A percentile compares a stretch with the other conserved stretches of the same genome.
These are phyloP conservation scores for Palloptera scutellata DNA, from an alignment of 2,888 invertebrate genomes.

Conservation along the genomic window DNA sequence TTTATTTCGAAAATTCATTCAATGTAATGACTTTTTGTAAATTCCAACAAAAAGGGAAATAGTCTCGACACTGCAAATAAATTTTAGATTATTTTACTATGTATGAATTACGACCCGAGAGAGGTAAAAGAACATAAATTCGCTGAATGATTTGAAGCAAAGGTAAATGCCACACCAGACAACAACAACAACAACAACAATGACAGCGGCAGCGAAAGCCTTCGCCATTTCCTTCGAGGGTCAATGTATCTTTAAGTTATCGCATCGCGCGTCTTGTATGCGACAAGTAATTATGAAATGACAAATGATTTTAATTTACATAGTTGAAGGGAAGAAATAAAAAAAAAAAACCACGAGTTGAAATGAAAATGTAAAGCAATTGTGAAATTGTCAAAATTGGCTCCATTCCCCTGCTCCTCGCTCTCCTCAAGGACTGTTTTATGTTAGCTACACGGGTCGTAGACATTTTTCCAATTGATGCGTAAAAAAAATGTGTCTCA, in stretches of 20 bases:
- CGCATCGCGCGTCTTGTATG: neutral
- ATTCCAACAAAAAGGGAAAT: slow-evolving; percentile 9
- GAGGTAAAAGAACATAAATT: neutral
- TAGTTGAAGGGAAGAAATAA: neutral
- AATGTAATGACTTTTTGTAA: neutral
- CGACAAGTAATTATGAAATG: slow-evolving; percentile 9
- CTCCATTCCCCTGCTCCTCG: no score
- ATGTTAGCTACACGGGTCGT: no score
- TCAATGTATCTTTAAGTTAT: neutral
- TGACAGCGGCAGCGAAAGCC: no score
- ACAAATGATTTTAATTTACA: slow-evolving; percentile 7
- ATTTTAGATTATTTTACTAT: neutral
- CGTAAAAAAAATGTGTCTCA: slow-evolving; percentile 53
- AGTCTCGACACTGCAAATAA: neutral
- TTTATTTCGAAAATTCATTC: neutral
- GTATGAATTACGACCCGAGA: neutral
- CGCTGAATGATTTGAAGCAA: neutral
- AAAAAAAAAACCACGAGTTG: slow-evolving; percentile 14
- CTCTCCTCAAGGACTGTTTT: no score
- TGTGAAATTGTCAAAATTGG: no score
- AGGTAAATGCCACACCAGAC: no score
- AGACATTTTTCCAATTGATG: slow-evolving; percentile 1
- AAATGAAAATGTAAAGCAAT: slow-evolving; percentile 26
- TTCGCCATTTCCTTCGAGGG: no score
- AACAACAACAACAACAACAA: neutral